phyloP scores from a whole-genome alignment of 2,888 invertebrate species.

The Trissonchulus latispiculum region DNA sequence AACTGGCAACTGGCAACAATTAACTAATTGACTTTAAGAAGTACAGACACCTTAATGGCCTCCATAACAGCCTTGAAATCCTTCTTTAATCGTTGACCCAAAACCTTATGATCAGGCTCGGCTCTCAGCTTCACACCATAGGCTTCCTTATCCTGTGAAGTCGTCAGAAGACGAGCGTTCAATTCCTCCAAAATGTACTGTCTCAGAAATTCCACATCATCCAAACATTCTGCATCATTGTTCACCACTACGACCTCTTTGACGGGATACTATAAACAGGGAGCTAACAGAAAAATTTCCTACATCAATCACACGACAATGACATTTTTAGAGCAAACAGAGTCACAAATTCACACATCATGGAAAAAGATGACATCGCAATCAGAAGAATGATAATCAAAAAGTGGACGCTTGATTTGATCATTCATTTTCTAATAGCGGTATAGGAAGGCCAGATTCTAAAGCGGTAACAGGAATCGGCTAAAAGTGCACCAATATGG shows the following conservation, averaged over 20 bases:
- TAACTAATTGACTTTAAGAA: not conserved
- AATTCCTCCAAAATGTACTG: constrained; percentile 81
- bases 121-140: constrained; percentile 82
- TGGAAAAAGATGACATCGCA: too few species aligned
- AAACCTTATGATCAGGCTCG: constrained; percentile 83
- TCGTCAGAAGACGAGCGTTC: constrained; percentile 71
- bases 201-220: constrained; percentile 66
- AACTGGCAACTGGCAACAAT: too few species aligned
- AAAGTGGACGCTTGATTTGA: too few species aligned
- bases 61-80: constrained; percentile 76
- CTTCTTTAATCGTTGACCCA: constrained; percentile 76
- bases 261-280: constrained; percentile 71
- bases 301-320: too few species aligned
- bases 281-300: too few species aligned
- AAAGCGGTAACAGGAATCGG: too few species aligned
- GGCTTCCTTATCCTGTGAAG: constrained; percentile 76
- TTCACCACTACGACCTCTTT: constrained; percentile 91
- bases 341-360: too few species aligned
- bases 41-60: constrained; percentile 57
- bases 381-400: too few species aligned
- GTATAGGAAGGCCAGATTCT: too few species aligned
- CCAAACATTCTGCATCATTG: constrained; percentile 64
- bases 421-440: too few species aligned
- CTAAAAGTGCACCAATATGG: too few species aligned
- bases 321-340: too few species aligned